Evolutionary conservation across 2,797 vertebrate species (phyloP), one percentile per base, ranked within the genome.

Genomic region (Heteromormyrus szaboi): DNA sequence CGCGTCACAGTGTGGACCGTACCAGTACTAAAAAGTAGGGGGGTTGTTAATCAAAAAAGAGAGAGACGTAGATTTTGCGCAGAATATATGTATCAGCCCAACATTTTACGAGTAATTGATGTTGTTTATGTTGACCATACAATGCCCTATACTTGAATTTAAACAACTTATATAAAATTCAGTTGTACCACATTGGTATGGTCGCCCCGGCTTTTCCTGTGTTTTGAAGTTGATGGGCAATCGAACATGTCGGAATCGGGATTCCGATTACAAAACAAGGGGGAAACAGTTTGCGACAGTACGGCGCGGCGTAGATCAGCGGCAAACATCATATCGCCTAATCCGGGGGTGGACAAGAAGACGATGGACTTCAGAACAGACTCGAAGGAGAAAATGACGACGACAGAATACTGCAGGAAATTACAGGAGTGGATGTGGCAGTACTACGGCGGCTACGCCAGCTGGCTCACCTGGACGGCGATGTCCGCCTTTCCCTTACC

Each of bases 351-450:
- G 11, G 62, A 65, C 22, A 79, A 72, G 2, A 89, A 83, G 46
- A 51, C 56, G 0, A 56, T 68, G 3, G 89, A 88, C 0, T 65
- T 8, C 0, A 89, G 89, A 5, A 89, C 86, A 41, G 88, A 53
- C 3, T 33, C 83, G 33, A 83, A 12, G 0, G 89, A 91, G 2
- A 92, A 86, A 59, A 81, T 92, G 51, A 88, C 89, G 62, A 96
- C 95, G 5, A 90, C 94, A 22, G 97, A 98, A 86, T 99, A 99
- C 92, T 97, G 98, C 89, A 96, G 95, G 85, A 95, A 96, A 88
- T 95, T 99, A 48, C 97, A 98, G 93, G 96, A 97, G 85, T 99
- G 98, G 98, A 97, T 99, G 90, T 99, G 98, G 97, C 97, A 99
- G 93, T 98, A 98, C 76, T 97, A 99, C 94, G 96, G 95, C 88